Base-by-base conservation (phyloP, 2,797 vertebrate species). In the Mus caroli region DNA sequence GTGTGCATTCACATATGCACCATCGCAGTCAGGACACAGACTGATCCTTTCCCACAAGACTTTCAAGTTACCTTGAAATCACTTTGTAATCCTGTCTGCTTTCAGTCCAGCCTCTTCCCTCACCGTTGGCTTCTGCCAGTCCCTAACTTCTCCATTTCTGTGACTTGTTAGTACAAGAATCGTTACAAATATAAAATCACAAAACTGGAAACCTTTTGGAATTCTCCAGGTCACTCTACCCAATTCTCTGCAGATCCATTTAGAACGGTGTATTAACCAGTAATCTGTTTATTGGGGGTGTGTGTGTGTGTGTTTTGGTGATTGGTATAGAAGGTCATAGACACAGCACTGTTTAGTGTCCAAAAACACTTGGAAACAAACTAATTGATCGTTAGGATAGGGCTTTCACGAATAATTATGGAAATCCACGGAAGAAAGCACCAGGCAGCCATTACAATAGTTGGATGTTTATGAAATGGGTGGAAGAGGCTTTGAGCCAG, bases 401-500 rank as follows among this genome's bases (percentile, higher is more conserved):
- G 11, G 82, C 34, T 91, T 97, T 94, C 10, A 50, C 83, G 77
- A 90, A 69, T 85, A 11, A 88, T 95, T 58, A 75, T 76, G 76
- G 28, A 19, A 88, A 88, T 80, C 34, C 67, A 79, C 9, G 82
- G 62, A 79, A 90, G 64, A 71, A 96, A 64, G 46, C 75, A 62
- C 12, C 37, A 52, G 24, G 37, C 22, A 79, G 10, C 56, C 13
- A 67, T 78, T 67, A 46, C 13, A 60, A 88, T 67, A 94, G 24
- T 10, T 28, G 24, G 40, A 37, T 6, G 13, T 89, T 92, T 92
- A 69, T 90, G 13, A 43, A 86, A 11, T 56, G 64, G 64, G 88
- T 62, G 43, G 22, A 88, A 83, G 87, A 62, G 62, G 62, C 31
- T 86, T 34, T 4, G 76, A 52, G 26, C 50, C 26, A 77, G 10